A percentile compares a stretch with the other conserved stretches of the same genome.
Evolutionary conservation across 2,797 vertebrate species (phyloP).

Genomic region (Protosalanx chinensis): DNA sequence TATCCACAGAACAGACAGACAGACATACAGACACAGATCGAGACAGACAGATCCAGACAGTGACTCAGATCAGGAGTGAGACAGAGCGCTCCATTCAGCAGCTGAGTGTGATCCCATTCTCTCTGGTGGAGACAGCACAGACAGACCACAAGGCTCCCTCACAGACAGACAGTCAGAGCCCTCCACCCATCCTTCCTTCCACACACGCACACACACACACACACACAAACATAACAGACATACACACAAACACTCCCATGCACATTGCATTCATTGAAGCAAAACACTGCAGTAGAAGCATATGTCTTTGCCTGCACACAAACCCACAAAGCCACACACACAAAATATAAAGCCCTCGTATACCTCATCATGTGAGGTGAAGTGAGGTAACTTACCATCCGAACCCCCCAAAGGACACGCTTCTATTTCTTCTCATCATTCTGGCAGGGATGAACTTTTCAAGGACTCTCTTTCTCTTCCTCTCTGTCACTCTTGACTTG

Average conservation of each 20-base stretch:
- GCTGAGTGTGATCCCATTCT: neutral
- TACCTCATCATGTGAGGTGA: constrained; percentile 12
- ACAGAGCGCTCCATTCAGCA: neutral
- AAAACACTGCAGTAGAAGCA: too few species aligned
- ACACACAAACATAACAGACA: neutral
- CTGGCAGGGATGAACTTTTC: constrained; percentile 43
- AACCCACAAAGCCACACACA: constrained; percentile 7
- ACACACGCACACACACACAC: constrained; percentile 8
- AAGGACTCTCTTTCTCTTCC: constrained; percentile 19
- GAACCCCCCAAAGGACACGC: constrained; percentile 91
- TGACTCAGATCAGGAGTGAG: neutral
- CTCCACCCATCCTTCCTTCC: constrained; percentile 15
- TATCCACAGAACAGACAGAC: neutral
- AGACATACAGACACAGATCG: neutral
- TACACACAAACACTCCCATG: neutral
- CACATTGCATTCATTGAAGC: neutral
- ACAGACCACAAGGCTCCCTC: neutral
- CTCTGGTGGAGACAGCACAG: constrained; percentile 10
- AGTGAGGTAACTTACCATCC: constrained; percentile 83
- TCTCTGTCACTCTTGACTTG: constrained; percentile 35
- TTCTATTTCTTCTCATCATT: constrained; percentile 92
- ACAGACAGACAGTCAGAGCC: neutral
- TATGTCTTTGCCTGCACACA: neutral
- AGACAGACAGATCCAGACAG: neutral
- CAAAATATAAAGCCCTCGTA: too few species aligned